phyloP scores from a whole-genome alignment of 53 echinoderm and acorn worm genomes.

The Henricia sp. region DNA sequence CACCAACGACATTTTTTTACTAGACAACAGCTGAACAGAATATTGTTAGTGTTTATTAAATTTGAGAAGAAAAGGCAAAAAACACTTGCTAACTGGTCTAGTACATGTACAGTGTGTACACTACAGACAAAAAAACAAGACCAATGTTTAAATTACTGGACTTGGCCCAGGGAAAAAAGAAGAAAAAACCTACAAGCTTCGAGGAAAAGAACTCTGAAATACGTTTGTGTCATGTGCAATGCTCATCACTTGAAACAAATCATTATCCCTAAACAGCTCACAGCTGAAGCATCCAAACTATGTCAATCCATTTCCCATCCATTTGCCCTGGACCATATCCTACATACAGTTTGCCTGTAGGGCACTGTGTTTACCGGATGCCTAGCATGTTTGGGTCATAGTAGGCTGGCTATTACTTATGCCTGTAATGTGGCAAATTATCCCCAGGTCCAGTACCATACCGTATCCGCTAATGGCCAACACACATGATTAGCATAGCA shows the following conservation, averaged over 20 bases:
- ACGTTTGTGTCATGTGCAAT: neutral
- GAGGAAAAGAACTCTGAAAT: neutral
- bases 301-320: neutral
- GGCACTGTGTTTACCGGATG: slow-evolving; percentile 12
- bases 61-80: no score
- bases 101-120: no score
- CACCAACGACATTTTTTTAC: no score
- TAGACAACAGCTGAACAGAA: no score
- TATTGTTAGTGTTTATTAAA: no score
- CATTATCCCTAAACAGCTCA: neutral
- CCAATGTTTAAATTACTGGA: no score
- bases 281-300: neutral
- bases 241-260: neutral
- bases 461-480: neutral
- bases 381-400: slow-evolving; percentile 19
- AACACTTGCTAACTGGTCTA: no score
- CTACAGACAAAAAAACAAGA: no score
- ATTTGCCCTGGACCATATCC: neutral
- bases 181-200: no score
- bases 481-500: no score
- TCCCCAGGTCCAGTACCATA: neutral
- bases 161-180: no score
- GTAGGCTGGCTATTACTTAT: neutral
- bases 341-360: no score
- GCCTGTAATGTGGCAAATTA: slow-evolving; percentile 9